Base-by-base conservation (phyloP, 2,113 vertebrate species). In the Tachysurus fulvidraco region DNA sequence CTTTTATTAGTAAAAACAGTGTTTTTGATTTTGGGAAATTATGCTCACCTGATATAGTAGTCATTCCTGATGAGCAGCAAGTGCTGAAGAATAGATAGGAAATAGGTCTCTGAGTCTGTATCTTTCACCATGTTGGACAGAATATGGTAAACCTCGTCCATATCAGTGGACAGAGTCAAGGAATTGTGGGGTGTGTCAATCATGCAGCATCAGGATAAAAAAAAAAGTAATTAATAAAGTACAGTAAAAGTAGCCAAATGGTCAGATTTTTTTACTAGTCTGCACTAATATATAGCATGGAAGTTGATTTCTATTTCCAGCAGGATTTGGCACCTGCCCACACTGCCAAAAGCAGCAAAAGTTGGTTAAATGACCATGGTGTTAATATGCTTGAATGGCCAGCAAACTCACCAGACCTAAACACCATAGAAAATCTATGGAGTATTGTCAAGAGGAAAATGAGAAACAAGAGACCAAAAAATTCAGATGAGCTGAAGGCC, bases 71-170 rank as follows among this genome's bases (percentile, higher is more conserved):
- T 97, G 87, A 99, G 97, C 46, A 99, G 93, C 84, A 99, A 96
- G 88, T 99, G 98, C 92, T 99, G 98, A 2, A 99, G 96, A 90
- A 99, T 96, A 8, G 98, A 99, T 81, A 99, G 92, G 87, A 99
- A 96, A 92, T 97, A 98, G 60, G 94, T 88, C 92, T 99, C 98
- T 9, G 98, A 96, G 74, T 94, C 89, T 1, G 98, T 99, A 87
- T 99, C 98, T 92, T 96, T 99, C 92, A 99, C 91, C 97, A 99
- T 96, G 62, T 99, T 99, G 90, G 97, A 97, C 41, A 99, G 93
- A 83, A 99, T 95, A 91, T 99, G 97, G 93, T 97, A 99, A 0
- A 99, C 97, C 91, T 99, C 98, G 89, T 92, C 95, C 91, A 98
- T 96, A 91, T 99, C 98, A 90, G 97, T 99, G 79, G 83, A 92